Base-by-base conservation (phyloP, 1,140 invertebrate species). In the Ostrea denselamellosa region DNA sequence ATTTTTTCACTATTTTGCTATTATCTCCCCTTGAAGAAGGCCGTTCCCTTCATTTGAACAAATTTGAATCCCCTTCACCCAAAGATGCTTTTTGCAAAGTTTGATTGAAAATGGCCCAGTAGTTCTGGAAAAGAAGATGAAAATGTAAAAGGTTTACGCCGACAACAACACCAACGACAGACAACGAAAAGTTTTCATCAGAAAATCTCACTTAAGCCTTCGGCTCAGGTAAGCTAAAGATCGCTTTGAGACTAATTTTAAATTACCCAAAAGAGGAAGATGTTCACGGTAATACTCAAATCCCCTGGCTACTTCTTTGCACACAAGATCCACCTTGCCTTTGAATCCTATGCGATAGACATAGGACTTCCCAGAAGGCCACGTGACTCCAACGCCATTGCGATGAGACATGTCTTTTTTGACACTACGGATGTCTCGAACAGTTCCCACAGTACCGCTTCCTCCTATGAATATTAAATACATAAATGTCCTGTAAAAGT, bases 251-350 rank as follows among this genome's bases (percentile, higher is more conserved):
- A 62, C n/a, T 58, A 58, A 44, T 44, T 44, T 5, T 14, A 14
- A 44, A 81, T 51, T 65, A 44, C 86, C 77, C 34, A 83, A 28
- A 44, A 65, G 54, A 14, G 77, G 77, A 65, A 87, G 77, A 17
- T 83, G 86, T 51, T 83, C 81, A 34, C 71, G 54, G 56, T 83
- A 83, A 62, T 84, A 84, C 17, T 87, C 34, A 34, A 83, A 83
- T 8, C 86, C 85, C 9, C 53, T 71, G 22, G 85, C 85, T 28
- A 71, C 85, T 54, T 54, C 85, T 81, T 54, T 81, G 28, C 85
- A 86, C 17, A 52, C 52, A n/a, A 86, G 71, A 28, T 86, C 85
- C 14, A 86, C 71, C 51, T 86, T 86, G 19, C 85, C 85, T 8
- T 81, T 77, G 51, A 28, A 81, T 81, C 85, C 85, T 9, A 86